Conservation (phyloP, 2,113 vertebrate genomes). For the Poeciliopsis turrubarensis region DNA sequence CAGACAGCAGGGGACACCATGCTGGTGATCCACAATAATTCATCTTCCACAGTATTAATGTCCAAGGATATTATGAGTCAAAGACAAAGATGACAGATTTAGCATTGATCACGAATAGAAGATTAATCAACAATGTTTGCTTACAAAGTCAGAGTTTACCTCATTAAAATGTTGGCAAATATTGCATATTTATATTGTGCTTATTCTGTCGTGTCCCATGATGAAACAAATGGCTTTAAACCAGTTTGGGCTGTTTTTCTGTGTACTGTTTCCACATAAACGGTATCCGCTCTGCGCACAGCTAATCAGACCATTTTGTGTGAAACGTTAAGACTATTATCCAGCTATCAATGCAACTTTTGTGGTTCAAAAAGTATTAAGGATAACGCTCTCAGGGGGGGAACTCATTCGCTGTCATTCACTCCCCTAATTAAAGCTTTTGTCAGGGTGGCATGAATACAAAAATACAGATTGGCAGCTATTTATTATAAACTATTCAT, state of each 20-base stretch:
- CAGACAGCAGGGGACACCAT: constrained; percentile 10
- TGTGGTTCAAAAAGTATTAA: constrained; percentile 43
- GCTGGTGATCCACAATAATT: constrained; percentile 14
- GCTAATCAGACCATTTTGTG: constrained; percentile 52
- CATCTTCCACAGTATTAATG: constrained; percentile 12
- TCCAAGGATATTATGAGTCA: constrained; percentile 3
- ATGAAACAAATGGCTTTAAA: constrained; percentile 18
- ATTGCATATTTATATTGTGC: constrained; percentile 27
- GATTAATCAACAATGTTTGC: constrained; percentile 40
- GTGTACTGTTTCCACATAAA: constrained; percentile 27
- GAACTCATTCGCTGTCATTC: constrained; percentile 43
- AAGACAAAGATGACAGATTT: constrained; percentile 29
- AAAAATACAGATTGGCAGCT: constrained; percentile 54
- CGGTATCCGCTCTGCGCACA: constrained; percentile 5
- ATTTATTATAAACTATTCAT: constrained; percentile 70
- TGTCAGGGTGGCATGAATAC: constrained; percentile 59
- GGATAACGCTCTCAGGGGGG: constrained; percentile 33
- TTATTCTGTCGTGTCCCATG: constrained; percentile 3
- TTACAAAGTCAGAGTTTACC: constrained; percentile 17
- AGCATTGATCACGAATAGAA: constrained; percentile 24
- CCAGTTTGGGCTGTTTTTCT: not conserved
- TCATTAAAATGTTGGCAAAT: constrained; percentile 34
- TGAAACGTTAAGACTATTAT: constrained; percentile 36
- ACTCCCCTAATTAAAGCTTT: constrained; percentile 58
- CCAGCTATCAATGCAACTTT: constrained; percentile 42